Conservation (phyloP, 2,797 vertebrate genomes). For the Allobates femoralis region DNA sequence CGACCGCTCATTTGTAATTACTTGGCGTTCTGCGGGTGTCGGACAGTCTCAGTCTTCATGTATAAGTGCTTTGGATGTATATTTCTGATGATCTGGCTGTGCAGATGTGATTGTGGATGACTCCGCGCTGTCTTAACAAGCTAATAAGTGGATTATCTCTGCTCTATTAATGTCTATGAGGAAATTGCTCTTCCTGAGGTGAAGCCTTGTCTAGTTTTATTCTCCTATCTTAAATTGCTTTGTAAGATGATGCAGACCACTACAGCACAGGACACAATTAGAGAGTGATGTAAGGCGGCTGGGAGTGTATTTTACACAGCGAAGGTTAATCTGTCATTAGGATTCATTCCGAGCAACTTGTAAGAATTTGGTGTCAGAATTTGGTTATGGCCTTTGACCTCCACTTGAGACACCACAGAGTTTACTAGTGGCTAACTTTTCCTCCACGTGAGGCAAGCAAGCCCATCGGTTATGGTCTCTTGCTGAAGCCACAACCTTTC, state of each 20-base stretch:
- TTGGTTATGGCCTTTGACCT: too few species aligned
- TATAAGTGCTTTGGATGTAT: neutral
- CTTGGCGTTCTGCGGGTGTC: neutral
- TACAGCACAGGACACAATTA: neutral
- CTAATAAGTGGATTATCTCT: conserved; percentile 28
- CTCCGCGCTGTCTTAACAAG: neutral
- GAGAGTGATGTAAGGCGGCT: neutral
- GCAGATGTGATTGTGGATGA: neutral
- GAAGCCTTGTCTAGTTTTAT: neutral
- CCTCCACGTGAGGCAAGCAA: too few species aligned
- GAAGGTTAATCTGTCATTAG: too few species aligned
- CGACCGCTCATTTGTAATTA: neutral
- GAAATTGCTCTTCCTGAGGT: conserved; percentile 1
- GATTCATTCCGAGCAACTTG: neutral
- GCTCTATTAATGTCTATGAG: neutral
- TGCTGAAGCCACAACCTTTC: too few species aligned
- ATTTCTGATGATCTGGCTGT: neutral
- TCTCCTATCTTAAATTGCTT: neutral
- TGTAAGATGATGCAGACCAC: neutral
- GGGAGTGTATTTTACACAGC: too few species aligned
- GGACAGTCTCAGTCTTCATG: neutral
- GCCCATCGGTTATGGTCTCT: too few species aligned
- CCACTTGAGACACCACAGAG: too few species aligned
- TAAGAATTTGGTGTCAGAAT: too few species aligned
- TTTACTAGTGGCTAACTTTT: too few species aligned